phyloP scores from a whole-genome alignment of 1,140 invertebrate species.

The Caenorhabditis briggsae region DNA sequence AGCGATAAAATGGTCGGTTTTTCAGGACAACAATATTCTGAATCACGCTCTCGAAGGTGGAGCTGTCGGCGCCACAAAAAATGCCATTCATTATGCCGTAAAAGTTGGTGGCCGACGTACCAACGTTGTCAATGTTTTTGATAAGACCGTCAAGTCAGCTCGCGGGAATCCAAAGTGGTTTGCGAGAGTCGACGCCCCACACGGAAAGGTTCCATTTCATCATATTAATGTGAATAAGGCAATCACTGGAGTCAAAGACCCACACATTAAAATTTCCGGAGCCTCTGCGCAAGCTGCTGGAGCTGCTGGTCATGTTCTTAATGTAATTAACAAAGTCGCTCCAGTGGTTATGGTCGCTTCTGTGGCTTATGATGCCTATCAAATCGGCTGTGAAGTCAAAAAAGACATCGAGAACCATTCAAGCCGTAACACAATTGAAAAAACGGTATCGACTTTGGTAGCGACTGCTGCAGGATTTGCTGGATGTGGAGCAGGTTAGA shows the following conservation, averaged over 20 bases:
- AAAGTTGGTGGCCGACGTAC: neutral
- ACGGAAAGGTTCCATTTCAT: neutral
- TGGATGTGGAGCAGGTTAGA: neutral
- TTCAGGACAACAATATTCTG: neutral
- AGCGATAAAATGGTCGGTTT: too few relatives aligned
- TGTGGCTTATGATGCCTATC: neutral
- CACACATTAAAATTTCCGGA: neutral
- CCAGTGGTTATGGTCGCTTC: neutral
- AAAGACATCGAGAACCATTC: neutral
- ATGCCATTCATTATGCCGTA: neutral
- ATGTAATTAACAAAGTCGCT: neutral
- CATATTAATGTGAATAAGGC: constrained; percentile 27
- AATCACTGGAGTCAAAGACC: constrained; percentile 28
- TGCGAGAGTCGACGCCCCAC: neutral
- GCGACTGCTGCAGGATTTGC: neutral
- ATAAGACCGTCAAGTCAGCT: neutral
- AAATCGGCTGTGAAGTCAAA: neutral
- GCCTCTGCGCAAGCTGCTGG: neutral
- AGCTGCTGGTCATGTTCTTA: neutral
- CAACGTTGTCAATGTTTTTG: neutral
- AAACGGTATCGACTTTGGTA: neutral
- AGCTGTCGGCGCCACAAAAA: neutral
- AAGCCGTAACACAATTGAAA: neutral
- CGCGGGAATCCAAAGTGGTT: constrained; percentile 4
- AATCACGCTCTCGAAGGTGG: neutral